These are phyloP conservation scores for Mycteria americana DNA, from an alignment of 2,797 vertebrate species.

Conservation along the genomic window DNA sequence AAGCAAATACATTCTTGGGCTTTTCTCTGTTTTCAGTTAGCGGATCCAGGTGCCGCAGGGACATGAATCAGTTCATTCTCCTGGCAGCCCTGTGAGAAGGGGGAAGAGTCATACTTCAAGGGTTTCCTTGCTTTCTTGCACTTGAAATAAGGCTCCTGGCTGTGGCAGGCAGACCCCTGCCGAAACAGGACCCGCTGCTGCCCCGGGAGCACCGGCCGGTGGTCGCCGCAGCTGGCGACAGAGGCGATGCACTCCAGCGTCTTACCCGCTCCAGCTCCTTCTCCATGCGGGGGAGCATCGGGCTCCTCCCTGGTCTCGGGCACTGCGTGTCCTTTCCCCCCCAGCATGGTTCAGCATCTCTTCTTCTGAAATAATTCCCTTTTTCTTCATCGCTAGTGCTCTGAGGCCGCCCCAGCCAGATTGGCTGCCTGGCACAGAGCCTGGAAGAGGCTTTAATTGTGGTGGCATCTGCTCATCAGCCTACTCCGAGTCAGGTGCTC, in stretches of 20 bases:
- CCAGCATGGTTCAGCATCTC: not conserved
- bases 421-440: not conserved
- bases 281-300: not conserved
- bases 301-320: not conserved
- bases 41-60: not conserved
- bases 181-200: not conserved
- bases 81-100: not conserved
- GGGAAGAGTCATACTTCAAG: not conserved
- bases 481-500: not conserved
- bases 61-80: not conserved
- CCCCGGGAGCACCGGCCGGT: accelerated
- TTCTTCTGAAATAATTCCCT: not conserved
- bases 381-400: accelerated
- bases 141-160: not conserved
- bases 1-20: not conserved
- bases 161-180: not conserved
- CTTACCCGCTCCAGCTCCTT: not conserved
- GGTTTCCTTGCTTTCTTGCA: not conserved
- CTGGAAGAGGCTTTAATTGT: not conserved
- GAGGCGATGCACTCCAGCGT: not conserved
- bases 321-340: not conserved
- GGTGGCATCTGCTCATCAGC: slow-evolving; percentile 1
- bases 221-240: accelerated
- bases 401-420: not conserved
- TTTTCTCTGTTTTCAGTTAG: not conserved